Conservation (phyloP, 1,140 invertebrate species). For the Halictus rubicundus region DNA sequence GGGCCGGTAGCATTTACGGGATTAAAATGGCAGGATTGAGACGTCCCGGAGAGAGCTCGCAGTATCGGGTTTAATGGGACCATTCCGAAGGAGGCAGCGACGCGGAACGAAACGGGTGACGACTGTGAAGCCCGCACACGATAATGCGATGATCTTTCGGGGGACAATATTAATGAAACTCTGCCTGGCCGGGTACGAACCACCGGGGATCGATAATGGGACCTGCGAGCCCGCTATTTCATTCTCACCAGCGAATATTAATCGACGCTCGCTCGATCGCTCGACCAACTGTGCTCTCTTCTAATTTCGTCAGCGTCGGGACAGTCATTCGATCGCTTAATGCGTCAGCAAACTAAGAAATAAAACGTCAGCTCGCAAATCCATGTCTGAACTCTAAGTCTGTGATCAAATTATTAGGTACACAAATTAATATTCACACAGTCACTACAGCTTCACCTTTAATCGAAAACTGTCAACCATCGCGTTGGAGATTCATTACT, state of each 20-base stretch:
- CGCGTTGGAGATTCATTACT: no score
- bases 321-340: no score
- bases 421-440: no score
- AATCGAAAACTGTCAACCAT: no score
- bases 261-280: background rate
- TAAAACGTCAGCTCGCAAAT: no score
- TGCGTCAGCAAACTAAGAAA: no score
- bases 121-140: constrained; percentile 19
- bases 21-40: constrained; percentile 39
- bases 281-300: background rate
- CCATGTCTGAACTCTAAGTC: no score
- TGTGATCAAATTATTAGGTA: no score
- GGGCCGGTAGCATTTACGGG: constrained; percentile 7
- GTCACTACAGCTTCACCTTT: no score
- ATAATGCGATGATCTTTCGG: constrained; percentile 17
- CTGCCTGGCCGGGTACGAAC: background rate
- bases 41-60: constrained; percentile 15
- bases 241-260: background rate
- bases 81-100: constrained; percentile 22
- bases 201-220: background rate
- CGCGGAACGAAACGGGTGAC: constrained; percentile 39
- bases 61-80: constrained; percentile 32
- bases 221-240: background rate
- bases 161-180: constrained; percentile 44
- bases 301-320: no score